Conservation (phyloP, 2,113 vertebrate species). For the Ginglymostoma cirratum region DNA sequence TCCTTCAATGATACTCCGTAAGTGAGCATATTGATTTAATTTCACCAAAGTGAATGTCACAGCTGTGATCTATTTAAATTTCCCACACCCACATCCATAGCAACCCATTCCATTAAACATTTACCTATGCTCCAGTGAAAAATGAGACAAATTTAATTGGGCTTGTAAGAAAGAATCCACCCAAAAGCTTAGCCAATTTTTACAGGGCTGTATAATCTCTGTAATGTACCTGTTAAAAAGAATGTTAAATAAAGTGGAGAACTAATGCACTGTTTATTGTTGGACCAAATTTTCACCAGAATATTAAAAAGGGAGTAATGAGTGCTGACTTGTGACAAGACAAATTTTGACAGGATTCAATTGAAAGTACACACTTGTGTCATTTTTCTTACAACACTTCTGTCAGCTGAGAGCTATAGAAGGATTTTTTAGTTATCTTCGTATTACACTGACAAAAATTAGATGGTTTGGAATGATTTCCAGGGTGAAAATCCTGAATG, state of each 20-base stretch:
- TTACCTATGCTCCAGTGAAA: background rate
- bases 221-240: background rate
- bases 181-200: background rate
- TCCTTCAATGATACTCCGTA: background rate
- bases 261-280: background rate
- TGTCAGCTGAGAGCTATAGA: background rate
- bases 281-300: background rate
- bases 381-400: background rate
- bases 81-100: background rate
- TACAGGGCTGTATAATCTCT: background rate
- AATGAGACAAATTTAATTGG: background rate
- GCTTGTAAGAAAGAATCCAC: background rate
- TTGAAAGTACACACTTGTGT: background rate
- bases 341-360: background rate
- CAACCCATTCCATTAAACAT: background rate
- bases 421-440: background rate
- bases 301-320: background rate
- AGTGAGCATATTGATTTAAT: background rate
- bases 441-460: background rate
- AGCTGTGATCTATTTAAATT: conserved; percentile 9
- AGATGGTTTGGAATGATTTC: background rate
- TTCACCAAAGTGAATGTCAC: background rate
- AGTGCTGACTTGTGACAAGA: background rate
- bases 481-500: background rate
- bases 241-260: background rate